Base-by-base conservation (phyloP, 2,888 invertebrate species). In the Lasioglossum figueresi region DNA sequence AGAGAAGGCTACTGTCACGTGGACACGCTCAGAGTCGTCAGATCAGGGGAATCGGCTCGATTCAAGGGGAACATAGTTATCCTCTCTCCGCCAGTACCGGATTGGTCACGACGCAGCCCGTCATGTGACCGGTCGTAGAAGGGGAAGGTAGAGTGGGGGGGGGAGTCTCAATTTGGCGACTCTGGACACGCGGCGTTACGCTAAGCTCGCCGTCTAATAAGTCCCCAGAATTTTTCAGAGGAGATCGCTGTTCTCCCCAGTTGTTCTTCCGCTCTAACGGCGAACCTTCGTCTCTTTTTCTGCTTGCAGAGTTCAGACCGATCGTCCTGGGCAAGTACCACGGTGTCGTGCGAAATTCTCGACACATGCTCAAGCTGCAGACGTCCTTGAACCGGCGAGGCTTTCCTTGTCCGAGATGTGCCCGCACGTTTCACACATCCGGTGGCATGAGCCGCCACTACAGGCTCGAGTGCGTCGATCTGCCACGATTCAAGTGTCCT, bases 401-500 rank as follows among this genome's bases (percentile, higher is more conserved):
- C 23, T 93, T 91, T 75, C 82, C 92, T 3, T 94, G 93, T 81
- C 93, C 93, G 14, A 91, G 90, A 76, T 93, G 94, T 59, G 77
- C 90, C 48, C 89, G 92, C 48, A 88, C 86, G 16, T 93, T 93
- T 88, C 89, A 88, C 79, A 93, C 92, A 4, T 84, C 88, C 23
- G 91, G 92, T 27, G 93, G 92, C 52, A 92, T 92, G 91, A 91
- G 90, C 31, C 92, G 93, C 5, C 93, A 93, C 80, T 92, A 91
- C 84, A 89, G 92, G 56, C 85, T 92, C 71, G 93, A 93, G 79
- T 93, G 92, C 84, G 93, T 92, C 56, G 92, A 92, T 80, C 79
- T 91, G 34, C 93, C 93, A 23, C 91, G 93, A 48, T 94, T 93
- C 88, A 91, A 93, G 85, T 94, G 93, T 80, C 91, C 92, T 16